Percentiles rank a stretch among this genome's conserved stretches.
Conservation (phyloP, 2,113 vertebrate species). For the Pangasianodon hypophthalmus region DNA sequence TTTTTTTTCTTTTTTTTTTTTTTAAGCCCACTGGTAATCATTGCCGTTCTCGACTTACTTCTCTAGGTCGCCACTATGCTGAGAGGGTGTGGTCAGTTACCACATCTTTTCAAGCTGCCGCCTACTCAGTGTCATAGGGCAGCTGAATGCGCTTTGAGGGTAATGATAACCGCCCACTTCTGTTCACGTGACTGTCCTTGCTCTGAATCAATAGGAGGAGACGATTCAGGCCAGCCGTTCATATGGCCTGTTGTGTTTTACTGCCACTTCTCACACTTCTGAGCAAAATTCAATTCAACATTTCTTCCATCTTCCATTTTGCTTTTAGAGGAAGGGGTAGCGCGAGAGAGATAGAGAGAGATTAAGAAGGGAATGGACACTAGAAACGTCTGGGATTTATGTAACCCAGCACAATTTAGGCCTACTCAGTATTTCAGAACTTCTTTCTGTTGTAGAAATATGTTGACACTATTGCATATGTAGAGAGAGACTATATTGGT, state of each 20-base stretch:
- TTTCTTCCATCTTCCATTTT: neutral
- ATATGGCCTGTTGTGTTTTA: neutral
- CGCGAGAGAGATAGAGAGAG: neutral
- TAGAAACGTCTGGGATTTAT: slow-evolving; percentile 38
- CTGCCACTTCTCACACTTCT: neutral
- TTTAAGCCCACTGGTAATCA: neutral
- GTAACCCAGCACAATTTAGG: slow-evolving; percentile 35
- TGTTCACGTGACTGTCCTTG: neutral
- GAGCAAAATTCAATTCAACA: neutral
- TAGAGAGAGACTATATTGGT: slow-evolving; percentile 51
- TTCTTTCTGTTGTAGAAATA: slow-evolving; percentile 49
- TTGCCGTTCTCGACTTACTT: slow-evolving; percentile 11
- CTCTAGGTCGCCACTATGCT: neutral
- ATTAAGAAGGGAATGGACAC: slow-evolving; percentile 46
- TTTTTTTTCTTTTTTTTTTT: neutral
- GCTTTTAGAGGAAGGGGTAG: slow-evolving; percentile 15
- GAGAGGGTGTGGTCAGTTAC: neutral
- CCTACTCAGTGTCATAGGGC: neutral
- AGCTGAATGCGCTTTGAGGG: neutral
- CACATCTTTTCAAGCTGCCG: neutral
- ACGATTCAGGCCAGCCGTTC: neutral
- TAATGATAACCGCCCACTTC: neutral
- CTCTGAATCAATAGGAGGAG: neutral
- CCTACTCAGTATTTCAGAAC: slow-evolving; percentile 55
- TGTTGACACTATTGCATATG: slow-evolving; percentile 59